Percentiles rank a stretch among this genome's conserved stretches.
Conservation (phyloP, 2,113 vertebrate genomes). For the Diadophis punctatus region DNA sequence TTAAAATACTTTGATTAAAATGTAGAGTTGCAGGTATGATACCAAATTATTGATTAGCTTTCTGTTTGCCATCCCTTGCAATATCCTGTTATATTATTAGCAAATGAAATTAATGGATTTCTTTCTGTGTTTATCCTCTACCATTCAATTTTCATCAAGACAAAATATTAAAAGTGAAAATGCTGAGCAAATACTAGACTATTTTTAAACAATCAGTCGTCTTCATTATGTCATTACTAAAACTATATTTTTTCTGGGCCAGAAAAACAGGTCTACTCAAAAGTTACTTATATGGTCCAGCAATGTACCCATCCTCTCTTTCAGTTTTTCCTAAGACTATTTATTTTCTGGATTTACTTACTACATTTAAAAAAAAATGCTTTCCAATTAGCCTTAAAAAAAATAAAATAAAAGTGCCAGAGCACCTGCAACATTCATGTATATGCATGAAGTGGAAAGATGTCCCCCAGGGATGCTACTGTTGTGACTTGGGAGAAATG, state of each 20-base stretch:
- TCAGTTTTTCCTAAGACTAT: conserved; percentile 9
- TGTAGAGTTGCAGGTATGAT: not conserved
- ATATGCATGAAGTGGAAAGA: conserved; percentile 73
- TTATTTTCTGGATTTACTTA: conserved; percentile 48
- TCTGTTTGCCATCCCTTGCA: not conserved
- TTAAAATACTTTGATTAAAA: not conserved
- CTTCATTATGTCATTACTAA: not conserved
- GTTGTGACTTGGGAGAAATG: conserved; percentile 73
- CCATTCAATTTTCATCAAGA: not conserved
- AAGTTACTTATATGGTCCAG: conserved; percentile 16
- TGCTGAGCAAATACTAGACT: not conserved
- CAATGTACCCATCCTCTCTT: conserved; percentile 24
- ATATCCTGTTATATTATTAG: not conserved
- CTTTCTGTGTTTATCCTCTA: not conserved
- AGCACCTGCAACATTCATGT: conserved; percentile 69
- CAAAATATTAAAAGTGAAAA: not conserved
- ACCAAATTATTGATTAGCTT: not conserved
- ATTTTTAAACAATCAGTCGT: not conserved
- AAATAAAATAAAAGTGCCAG: conserved; percentile 69
- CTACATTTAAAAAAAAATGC: conserved; percentile 34
- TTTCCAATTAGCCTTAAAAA: conserved; percentile 54
- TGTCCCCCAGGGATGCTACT: conserved; percentile 70
- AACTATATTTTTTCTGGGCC: not conserved
- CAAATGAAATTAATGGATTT: not conserved
- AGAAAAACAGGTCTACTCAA: conserved; percentile 24